These are phyloP conservation scores for Drosophila asahinai DNA, from an alignment of 1,140 invertebrate genomes.

Conservation along the genomic window DNA sequence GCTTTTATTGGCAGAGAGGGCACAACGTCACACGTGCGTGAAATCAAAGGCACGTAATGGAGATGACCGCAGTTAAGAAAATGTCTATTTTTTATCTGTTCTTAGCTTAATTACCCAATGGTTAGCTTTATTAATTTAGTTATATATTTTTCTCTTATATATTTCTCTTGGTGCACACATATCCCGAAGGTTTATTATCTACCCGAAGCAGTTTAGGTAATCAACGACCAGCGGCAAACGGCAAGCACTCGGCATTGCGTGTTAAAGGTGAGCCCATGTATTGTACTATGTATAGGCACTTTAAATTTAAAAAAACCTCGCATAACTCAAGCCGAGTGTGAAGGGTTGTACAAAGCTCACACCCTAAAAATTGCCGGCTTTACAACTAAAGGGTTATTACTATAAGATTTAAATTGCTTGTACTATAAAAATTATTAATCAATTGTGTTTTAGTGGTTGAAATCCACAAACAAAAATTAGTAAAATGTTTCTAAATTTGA, in stretches of 20 bases:
- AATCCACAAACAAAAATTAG: too few species aligned
- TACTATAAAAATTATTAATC: background rate
- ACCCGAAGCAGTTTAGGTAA: conserved; percentile 36
- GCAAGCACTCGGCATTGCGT: conserved; percentile 18
- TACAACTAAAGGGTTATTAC: background rate
- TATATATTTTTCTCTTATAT: background rate
- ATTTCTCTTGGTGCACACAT: conserved; percentile 17
- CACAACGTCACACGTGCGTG: too few species aligned
- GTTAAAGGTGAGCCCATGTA: conserved; percentile 38
- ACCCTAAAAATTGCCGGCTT: background rate
- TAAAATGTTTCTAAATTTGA: too few species aligned
- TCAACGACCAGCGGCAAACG: conserved; percentile 28
- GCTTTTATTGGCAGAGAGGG: too few species aligned
- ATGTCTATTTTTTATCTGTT: too few species aligned
- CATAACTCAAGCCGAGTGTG: conserved; percentile 4
- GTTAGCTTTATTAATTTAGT: too few species aligned
- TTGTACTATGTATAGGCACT: background rate
- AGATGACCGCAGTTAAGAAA: too few species aligned
- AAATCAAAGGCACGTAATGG: too few species aligned
- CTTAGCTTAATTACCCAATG: too few species aligned
- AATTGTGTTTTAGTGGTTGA: background rate
- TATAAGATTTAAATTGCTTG: too few species aligned
- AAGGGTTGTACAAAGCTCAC: background rate
- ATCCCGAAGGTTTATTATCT: conserved; percentile 40
- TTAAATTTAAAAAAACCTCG: conserved; percentile 7